Conservation (phyloP, 2,797 vertebrate species). For the Oryzias dopingdopingensis region DNA sequence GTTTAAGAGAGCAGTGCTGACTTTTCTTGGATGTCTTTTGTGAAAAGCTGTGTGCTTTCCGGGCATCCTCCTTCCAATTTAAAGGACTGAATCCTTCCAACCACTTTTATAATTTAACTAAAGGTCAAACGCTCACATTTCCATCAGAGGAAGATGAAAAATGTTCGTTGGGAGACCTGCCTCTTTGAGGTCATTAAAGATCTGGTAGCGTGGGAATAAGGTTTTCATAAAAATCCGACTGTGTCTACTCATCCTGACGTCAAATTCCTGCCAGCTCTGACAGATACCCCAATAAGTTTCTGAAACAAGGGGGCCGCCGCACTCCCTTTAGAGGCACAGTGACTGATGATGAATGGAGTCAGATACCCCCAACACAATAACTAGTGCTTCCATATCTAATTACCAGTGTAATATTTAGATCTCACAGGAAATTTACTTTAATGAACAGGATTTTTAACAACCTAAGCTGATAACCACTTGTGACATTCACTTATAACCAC, state of each 20-base stretch:
- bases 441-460: conserved; percentile 57
- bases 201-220: conserved; percentile 31
- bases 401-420: conserved; percentile 63
- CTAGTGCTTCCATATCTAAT: conserved; percentile 71
- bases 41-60: conserved; percentile 21
- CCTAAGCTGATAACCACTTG: conserved; percentile 51
- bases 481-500: conserved; percentile 44
- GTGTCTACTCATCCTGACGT: conserved; percentile 43
- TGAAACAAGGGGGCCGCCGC: conserved; percentile 40
- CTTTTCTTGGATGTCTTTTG: conserved; percentile 3
- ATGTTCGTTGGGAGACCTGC: conserved; percentile 31
- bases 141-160: conserved; percentile 33
- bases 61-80: conserved; percentile 31
- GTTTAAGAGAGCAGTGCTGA: conserved; percentile 9
- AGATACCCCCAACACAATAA: conserved; percentile 62
- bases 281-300: conserved; percentile 32
- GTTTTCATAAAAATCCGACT: conserved; percentile 50
- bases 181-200: conserved; percentile 60
- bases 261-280: conserved; percentile 40
- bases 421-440: conserved; percentile 65
- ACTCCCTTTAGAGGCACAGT: conserved; percentile 43
- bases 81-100: conserved; percentile 48
- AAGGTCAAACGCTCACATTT: conserved; percentile 65
- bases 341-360: conserved; percentile 60
- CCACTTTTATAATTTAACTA: conserved; percentile 52